Conservation (phyloP, 2,113 vertebrate genomes). For the Coptodon bakossiorum region DNA sequence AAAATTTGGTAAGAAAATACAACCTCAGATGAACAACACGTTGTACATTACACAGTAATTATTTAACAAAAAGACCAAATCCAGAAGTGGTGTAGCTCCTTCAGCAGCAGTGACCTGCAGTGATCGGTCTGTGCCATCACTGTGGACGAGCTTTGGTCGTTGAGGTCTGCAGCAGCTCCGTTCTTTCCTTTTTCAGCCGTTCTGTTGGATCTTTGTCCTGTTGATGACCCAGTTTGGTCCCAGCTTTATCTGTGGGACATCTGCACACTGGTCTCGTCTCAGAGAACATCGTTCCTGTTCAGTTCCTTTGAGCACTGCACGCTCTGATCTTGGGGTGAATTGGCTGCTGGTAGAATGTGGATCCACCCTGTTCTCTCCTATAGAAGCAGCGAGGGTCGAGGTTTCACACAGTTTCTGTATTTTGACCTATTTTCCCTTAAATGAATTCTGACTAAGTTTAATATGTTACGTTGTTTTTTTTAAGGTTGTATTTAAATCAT, state of each 20-base stretch:
- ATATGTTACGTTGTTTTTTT: not conserved
- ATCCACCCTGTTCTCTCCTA: not conserved
- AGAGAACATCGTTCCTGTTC: not conserved
- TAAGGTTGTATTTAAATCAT: not conserved
- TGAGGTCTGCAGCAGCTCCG: not conserved
- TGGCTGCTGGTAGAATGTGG: not conserved
- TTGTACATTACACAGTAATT: not conserved
- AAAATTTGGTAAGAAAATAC: accelerated
- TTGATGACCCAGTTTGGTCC: not conserved
- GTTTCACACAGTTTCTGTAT: not conserved
- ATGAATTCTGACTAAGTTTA: not conserved
- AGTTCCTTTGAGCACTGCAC: not conserved
- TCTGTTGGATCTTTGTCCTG: not conserved
- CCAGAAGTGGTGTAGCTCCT: not conserved
- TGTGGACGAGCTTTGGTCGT: not conserved
- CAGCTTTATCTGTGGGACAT: not conserved
- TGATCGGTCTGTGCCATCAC: not conserved
- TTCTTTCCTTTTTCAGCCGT: not conserved
- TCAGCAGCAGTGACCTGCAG: accelerated
- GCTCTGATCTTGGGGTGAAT: not conserved
- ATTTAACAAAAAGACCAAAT: not conserved
- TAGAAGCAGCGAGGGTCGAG: not conserved
- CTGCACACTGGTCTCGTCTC: not conserved
- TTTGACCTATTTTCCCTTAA: not conserved
- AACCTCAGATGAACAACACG: not conserved